phyloP scores from a whole-genome alignment of 1,140 invertebrate genomes.

The Hermetia illucens region DNA sequence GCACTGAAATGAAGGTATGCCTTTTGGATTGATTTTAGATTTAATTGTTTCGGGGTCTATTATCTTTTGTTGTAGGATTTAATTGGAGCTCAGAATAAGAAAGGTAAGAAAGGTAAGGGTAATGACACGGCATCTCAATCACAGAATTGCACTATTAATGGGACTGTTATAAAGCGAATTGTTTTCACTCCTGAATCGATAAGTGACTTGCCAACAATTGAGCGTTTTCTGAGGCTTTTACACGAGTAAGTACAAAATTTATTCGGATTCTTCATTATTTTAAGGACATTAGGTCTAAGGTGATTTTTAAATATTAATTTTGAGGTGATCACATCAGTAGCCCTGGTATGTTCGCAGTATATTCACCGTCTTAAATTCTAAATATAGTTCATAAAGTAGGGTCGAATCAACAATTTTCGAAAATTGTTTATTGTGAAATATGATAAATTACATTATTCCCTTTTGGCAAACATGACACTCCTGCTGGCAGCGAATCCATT shows the following conservation, averaged over 20 bases:
- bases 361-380: too few species aligned
- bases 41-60: background rate
- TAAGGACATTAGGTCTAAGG: too few species aligned
- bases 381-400: too few species aligned
- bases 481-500: too few species aligned
- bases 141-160: constrained; percentile 18
- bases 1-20: constrained; percentile 12
- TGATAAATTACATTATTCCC: too few species aligned
- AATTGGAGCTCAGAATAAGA: background rate
- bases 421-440: too few species aligned
- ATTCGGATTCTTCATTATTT: too few species aligned
- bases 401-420: too few species aligned
- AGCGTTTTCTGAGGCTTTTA: constrained; percentile 17
- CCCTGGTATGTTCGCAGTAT: too few species aligned
- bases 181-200: constrained; percentile 11
- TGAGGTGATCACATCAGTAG: too few species aligned
- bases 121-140: constrained; percentile 5
- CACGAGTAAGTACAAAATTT: constrained; percentile 17
- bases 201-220: constrained; percentile 20
- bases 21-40: constrained; percentile 3
- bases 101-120: background rate
- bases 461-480: too few species aligned
- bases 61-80: constrained; percentile 1
- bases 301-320: too few species aligned
- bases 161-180: constrained; percentile 15